Conservation (phyloP, 2,113 vertebrate species). For the Misgurnus anguillicaudatus region DNA sequence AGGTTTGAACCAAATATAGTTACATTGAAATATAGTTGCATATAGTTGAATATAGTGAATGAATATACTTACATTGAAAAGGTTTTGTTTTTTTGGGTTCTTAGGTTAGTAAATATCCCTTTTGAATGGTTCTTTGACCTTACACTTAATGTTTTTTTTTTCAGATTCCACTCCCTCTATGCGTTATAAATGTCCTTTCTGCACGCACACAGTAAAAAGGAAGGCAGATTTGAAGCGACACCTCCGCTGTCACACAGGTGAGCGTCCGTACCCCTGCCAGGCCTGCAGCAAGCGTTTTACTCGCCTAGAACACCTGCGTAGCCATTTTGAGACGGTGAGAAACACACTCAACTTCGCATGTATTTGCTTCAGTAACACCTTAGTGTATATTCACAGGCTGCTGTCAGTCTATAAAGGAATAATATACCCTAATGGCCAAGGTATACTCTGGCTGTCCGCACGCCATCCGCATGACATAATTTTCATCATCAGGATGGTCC, state of each 20-base stretch:
- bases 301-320: constrained; percentile 92
- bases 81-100: background rate
- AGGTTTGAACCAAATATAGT: no score
- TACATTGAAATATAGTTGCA: no score
- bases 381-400: no score
- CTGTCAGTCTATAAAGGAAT: no score
- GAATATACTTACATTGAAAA: background rate
- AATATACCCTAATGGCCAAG: no score
- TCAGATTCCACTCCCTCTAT: constrained; percentile 88
- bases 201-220: constrained; percentile 95
- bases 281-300: constrained; percentile 96
- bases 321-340: constrained; percentile 93
- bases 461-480: no score
- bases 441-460: no score
- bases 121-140: background rate
- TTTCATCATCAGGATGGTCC: no score
- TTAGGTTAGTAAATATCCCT: background rate
- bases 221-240: constrained; percentile 97
- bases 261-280: constrained; percentile 94
- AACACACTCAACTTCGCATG: constrained; percentile 36
- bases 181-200: constrained; percentile 97
- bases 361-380: background rate
- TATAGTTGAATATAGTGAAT: no score
- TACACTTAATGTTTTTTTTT: constrained; percentile 17
- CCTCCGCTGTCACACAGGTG: constrained; percentile 94